phyloP scores from a whole-genome alignment of 2,888 invertebrate genomes.

The Dyspetes luteomarginatus region DNA sequence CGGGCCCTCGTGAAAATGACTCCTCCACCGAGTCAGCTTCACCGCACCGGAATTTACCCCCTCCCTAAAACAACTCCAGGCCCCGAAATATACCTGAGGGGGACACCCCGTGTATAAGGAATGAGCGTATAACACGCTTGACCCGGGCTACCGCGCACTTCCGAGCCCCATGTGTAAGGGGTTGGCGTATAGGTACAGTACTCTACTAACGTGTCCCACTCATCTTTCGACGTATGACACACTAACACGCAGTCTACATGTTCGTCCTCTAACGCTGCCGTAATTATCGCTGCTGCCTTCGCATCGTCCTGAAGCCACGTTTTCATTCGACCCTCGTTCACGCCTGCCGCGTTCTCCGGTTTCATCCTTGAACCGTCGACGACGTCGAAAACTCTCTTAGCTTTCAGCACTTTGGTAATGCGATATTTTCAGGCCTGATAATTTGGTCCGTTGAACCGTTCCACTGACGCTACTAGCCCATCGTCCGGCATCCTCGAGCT shows the following conservation, averaged over 20 bases:
- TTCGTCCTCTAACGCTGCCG: slow-evolving; percentile 45
- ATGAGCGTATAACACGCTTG: no score
- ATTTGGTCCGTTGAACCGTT: slow-evolving; percentile 50
- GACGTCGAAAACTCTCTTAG: slow-evolving; percentile 59
- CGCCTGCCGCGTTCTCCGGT: slow-evolving; percentile 41
- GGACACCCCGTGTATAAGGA: no score
- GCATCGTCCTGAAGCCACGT: slow-evolving; percentile 53
- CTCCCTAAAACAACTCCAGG: no score
- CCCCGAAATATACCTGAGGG: no score
- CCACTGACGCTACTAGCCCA: slow-evolving; percentile 32
- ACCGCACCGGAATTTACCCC: no score
- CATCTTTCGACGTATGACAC: slow-evolving; percentile 64
- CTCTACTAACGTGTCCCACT: no score
- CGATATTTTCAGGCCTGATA: slow-evolving; percentile 55
- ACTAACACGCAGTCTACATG: slow-evolving; percentile 43
- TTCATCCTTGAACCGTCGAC: slow-evolving; percentile 44
- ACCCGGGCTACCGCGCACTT: no score
- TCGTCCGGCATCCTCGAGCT: slow-evolving; percentile 53
- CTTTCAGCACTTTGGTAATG: slow-evolving; percentile 38
- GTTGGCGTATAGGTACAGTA: no score
- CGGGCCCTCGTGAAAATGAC: no score
- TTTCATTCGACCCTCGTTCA: slow-evolving; percentile 41
- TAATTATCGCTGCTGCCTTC: slow-evolving; percentile 51
- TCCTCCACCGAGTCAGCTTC: no score
- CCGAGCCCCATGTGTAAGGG: no score